A percentile compares a stretch with the other conserved stretches of the same genome.
Evolutionary conservation across 2,113 vertebrate genomes (phyloP).

Genomic region (Coregonus clupeaformis): DNA sequence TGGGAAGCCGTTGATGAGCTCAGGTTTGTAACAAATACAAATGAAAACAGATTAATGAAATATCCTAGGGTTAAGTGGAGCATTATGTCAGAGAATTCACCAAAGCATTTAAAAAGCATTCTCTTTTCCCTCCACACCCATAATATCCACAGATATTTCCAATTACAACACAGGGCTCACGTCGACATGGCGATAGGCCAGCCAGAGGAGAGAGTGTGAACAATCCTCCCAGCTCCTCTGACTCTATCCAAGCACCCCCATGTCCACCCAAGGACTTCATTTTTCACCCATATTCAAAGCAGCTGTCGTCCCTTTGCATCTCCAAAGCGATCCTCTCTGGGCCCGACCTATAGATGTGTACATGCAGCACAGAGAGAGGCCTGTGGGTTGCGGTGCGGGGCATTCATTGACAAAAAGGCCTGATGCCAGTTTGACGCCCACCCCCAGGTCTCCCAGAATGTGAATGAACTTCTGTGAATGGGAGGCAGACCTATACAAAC

Average conservation of each 20-base stretch:
- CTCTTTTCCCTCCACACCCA: constrained; percentile 20
- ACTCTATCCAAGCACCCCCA: constrained; percentile 8
- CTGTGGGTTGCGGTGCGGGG: constrained; percentile 54
- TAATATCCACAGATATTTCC: constrained; percentile 27
- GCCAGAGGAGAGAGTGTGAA: constrained; percentile 38
- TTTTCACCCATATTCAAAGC: constrained; percentile 62
- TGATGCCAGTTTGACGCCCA: constrained; percentile 67
- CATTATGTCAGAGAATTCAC: constrained; percentile 44
- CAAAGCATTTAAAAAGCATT: neutral
- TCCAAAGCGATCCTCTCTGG: constrained; percentile 39
- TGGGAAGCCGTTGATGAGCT: constrained; percentile 29
- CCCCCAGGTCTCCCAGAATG: constrained; percentile 73
- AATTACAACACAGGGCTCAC: constrained; percentile 33
- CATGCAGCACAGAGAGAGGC: constrained; percentile 58
- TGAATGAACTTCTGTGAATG: constrained; percentile 76
- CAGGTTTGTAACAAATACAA: constrained; percentile 19
- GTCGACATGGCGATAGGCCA: constrained; percentile 41
- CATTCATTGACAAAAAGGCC: constrained; percentile 60
- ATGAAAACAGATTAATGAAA: too few species aligned
- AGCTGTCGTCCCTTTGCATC: too few species aligned
- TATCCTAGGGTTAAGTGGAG: neutral
- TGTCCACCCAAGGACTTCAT: constrained; percentile 45
- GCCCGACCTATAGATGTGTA: constrained; percentile 50
- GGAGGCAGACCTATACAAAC: constrained; percentile 72
- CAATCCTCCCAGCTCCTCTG: constrained; percentile 36